Evolutionary conservation across 1,140 invertebrate species (phyloP), one percentile per base, ranked within the genome.

Genomic region (Agrilus planipennis): DNA sequence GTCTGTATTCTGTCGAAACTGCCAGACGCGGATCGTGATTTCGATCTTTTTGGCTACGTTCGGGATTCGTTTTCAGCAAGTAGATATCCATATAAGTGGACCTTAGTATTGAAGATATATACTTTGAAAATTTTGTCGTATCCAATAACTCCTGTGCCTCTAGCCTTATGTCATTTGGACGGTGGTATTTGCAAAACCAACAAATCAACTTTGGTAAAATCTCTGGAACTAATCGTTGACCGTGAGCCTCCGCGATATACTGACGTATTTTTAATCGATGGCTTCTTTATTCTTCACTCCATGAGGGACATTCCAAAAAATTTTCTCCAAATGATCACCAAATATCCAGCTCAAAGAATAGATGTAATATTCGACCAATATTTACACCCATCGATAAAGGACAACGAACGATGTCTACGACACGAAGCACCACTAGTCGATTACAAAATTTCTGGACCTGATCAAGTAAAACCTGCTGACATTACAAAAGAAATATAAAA

Each of bases 91-190:
- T n/a, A n/a, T n/a, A n/a, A n/a, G n/a, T n/a, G n/a, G n/a, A n/a
- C n/a, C n/a, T n/a, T n/a, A n/a, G n/a, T n/a, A n/a, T n/a, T n/a
- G n/a, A 50, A 12, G 42, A 47, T 15, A 31, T 41, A 23, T 34
- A 53, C 23, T 44, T 53, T 34, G 39, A 49, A 49, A 37, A 30
- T 55, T 12, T 39, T 57, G 18, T 44, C 45, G 15, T 51, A 47
- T 42, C 55, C 50, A 7, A 18, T 59, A 19, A 54, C 49, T 21
- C 44, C 52, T 32, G 39, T 53, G 3, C 51, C 57, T 12, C 35
- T 58, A 22, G 45, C 57, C 10, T 34, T 62, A 20, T 61, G 55
- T 44, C 56, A 63, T 45, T 19, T 54, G 7, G 57, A 62, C 42
- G 52, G 55, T 32, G 39, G 43, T 7, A 58, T 62, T 16, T 40